Base-by-base conservation (phyloP, 2,888 invertebrate species). In the Ichneumoninae sp. region DNA sequence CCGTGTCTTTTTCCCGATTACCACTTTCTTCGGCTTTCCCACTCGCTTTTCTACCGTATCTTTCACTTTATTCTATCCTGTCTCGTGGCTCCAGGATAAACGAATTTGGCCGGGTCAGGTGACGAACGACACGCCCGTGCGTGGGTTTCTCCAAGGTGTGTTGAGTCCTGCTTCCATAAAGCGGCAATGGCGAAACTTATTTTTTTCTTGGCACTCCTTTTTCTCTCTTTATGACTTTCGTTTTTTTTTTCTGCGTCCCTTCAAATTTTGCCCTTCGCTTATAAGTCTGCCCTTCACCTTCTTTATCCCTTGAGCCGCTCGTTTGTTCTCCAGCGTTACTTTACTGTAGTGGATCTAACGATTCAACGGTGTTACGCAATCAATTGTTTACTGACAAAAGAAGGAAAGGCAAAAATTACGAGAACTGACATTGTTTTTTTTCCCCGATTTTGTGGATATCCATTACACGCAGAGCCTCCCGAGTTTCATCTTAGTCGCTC, bases 71-170 rank as follows among this genome's bases (percentile, higher is more conserved):
- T 52, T 36, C 65, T 22, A 57, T 5, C 70, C 6, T 71, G 36
- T 54, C 60, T 22, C 57, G 70, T 36, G 66, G 65, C 36, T 57
- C 54, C 47, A 57, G 66, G 50, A 78, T 78, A 65, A 71, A 76
- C 71, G 76, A 65, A 44, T 77, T 77, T 70, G 66, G 54, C 36
- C 22, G 70, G 54, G 71, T 71, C 76, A 74, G 60, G 72, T 71
- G 79, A 62, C 33, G 60, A 70, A 33, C 30, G 70, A 72, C 36
- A 70, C 54, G 57, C 69, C 70, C 57, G 54, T 50, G 71, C 30
- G 71, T 22, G 19, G 52, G 72, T 76, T 77, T 77, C 79, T 83
- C 69, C 62, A 79, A 47, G 30, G 54, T 78, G 80, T 60, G 71
- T 66, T 72, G 30, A 52, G 52, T 52, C 66, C 22, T 50, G n/a